Conservation (phyloP, 2,888 invertebrate species). For the Fissipunctia ypsillon region DNA sequence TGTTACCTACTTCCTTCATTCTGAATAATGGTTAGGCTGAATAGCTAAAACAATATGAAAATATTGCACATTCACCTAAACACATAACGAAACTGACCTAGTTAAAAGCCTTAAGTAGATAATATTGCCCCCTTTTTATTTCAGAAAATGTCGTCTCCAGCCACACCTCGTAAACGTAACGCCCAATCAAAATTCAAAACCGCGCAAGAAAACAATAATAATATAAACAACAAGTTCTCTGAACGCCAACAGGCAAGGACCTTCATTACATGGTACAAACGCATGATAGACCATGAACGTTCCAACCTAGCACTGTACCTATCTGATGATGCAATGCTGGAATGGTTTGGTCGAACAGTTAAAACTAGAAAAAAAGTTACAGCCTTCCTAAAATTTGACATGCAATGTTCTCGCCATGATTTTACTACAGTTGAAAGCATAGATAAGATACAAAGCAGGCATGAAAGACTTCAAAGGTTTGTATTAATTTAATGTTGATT, state of each 20-base stretch:
- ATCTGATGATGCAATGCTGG: constrained; percentile 89
- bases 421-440: constrained; percentile 86
- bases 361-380: constrained; percentile 90
- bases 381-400: constrained; percentile 89
- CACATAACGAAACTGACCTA: neutral
- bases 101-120: neutral
- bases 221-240: constrained; percentile 70
- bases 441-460: constrained; percentile 78
- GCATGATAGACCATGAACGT: constrained; percentile 88
- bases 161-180: constrained; percentile 71
- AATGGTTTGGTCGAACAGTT: constrained; percentile 92
- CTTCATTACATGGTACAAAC: constrained; percentile 87
- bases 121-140: constrained; percentile 29
- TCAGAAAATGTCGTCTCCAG: constrained; percentile 80
- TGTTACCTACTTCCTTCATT: neutral
- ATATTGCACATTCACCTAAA: neutral
- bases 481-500: constrained; percentile 63
- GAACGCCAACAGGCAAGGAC: constrained; percentile 81
- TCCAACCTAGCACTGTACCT: constrained; percentile 86
- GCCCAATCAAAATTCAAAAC: constrained; percentile 65
- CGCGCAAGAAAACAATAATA: constrained; percentile 76
- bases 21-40: neutral
- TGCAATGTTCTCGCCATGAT: constrained; percentile 88
- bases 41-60: neutral
- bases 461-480: constrained; percentile 79